A percentile compares a stretch with the other conserved stretches of the same genome.
Conservation (phyloP, 2,797 vertebrate species). For the Sebastes taczanowskii region DNA sequence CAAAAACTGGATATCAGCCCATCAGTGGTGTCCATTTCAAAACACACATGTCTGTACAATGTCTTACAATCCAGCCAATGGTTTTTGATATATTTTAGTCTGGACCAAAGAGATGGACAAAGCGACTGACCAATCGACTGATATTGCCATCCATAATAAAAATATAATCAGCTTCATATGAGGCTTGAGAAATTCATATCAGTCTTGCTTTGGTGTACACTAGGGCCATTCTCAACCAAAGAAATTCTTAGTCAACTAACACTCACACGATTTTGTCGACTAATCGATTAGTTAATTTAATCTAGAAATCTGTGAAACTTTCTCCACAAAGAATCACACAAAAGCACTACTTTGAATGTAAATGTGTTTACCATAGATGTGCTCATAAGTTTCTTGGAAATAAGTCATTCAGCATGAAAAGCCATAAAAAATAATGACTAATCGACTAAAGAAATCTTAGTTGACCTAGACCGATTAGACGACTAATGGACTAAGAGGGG, state of each 20-base stretch:
- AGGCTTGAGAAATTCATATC: not conserved
- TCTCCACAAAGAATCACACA: too few relatives aligned
- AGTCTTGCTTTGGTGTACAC: not conserved
- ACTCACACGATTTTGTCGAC: too few relatives aligned
- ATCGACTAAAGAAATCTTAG: not conserved
- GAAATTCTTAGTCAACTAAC: too few relatives aligned
- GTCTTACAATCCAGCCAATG: not conserved
- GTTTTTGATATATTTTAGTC: not conserved
- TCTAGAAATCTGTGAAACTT: too few relatives aligned
- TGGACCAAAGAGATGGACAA: too few relatives aligned
- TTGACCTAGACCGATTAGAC: not conserved
- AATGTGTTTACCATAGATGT: too few relatives aligned
- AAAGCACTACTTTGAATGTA: too few relatives aligned
- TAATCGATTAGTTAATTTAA: too few relatives aligned
- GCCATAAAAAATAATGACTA: not conserved
- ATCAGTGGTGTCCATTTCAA: not conserved
- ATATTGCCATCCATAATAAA: not conserved
- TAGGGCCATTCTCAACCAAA: not conserved
- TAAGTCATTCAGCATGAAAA: not conserved
- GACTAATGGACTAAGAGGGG: not conserved
- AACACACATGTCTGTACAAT: not conserved
- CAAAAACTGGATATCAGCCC: not conserved
- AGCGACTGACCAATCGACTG: too few relatives aligned
- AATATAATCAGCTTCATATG: not conserved
- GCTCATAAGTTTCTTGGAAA: not conserved